These are phyloP conservation scores for Exephanes ischioxanthus DNA, from an alignment of 2,888 invertebrate genomes.

Conservation along the genomic window DNA sequence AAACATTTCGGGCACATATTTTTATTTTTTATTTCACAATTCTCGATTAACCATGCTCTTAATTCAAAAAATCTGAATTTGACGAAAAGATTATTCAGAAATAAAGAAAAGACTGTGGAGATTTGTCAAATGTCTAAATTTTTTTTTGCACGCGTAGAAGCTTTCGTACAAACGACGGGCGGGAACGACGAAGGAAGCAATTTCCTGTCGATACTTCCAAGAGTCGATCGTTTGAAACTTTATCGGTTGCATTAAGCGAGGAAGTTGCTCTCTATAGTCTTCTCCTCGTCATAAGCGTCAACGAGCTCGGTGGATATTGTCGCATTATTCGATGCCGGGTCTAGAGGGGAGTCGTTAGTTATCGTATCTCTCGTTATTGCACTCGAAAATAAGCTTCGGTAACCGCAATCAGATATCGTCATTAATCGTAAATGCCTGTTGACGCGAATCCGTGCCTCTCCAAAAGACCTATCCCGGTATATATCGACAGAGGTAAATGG, in stretches of 20 bases:
- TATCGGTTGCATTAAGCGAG: conserved; percentile 50
- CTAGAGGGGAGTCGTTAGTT: conserved; percentile 49
- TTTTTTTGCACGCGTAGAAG: too few relatives aligned
- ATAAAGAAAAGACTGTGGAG: too few relatives aligned
- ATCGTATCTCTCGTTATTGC: conserved; percentile 51
- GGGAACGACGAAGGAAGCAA: conserved; percentile 33
- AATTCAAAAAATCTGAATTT: too few relatives aligned
- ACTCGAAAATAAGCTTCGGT: conserved; percentile 14
- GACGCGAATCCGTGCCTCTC: conserved; percentile 10
- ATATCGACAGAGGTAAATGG: not conserved
- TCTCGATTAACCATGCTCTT: too few relatives aligned
- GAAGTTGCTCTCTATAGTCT: conserved; percentile 14
- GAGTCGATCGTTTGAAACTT: conserved; percentile 48
- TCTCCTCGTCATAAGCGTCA: conserved; percentile 27
- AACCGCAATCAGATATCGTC: conserved; percentile 4
- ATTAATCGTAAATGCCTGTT: conserved; percentile 43
- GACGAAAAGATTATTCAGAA: too few relatives aligned
- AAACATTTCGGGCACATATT: too few relatives aligned
- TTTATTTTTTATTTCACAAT: too few relatives aligned
- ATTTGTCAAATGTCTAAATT: too few relatives aligned
- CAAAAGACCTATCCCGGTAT: conserved; percentile 1
- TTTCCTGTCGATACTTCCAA: conserved; percentile 30
- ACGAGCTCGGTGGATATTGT: conserved; percentile 57
- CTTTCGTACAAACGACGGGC: conserved; percentile 17
- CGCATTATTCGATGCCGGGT: conserved; percentile 41